phyloP scores from a whole-genome alignment of 2,888 invertebrate genomes.

The Habroteleia sp. region DNA sequence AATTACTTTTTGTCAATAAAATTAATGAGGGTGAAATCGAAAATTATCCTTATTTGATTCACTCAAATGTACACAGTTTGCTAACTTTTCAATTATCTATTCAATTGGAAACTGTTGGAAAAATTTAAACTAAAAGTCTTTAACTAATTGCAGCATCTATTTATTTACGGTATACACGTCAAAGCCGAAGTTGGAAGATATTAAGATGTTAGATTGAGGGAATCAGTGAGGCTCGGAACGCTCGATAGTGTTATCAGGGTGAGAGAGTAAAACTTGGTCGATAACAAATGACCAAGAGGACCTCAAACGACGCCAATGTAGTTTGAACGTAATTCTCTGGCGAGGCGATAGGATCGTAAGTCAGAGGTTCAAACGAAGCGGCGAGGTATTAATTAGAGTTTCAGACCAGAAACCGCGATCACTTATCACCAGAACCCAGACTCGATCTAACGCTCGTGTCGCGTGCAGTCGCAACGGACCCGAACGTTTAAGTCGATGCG shows the following conservation, averaged over 20 bases:
- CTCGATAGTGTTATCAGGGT: slow-evolving; percentile 62
- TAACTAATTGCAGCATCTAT: slow-evolving; percentile 5
- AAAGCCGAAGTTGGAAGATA: slow-evolving; percentile 24
- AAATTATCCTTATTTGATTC: too few species aligned
- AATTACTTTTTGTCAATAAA: too few species aligned
- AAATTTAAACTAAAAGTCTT: neutral
- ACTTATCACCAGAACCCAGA: slow-evolving; percentile 78
- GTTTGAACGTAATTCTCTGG: slow-evolving; percentile 76
- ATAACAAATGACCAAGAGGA: slow-evolving; percentile 76
- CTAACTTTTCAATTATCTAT: too few species aligned
- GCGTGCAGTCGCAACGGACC: slow-evolving; percentile 64
- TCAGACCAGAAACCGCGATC: slow-evolving; percentile 78
- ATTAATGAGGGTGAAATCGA: too few species aligned
- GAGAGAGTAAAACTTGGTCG: slow-evolving; percentile 69
- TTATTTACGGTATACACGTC: slow-evolving; percentile 22
- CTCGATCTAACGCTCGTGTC: slow-evolving; percentile 63
- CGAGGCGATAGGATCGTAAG: slow-evolving; percentile 77
- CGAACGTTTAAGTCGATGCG: slow-evolving; percentile 65
- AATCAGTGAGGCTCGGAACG: slow-evolving; percentile 45
- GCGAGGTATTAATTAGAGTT: slow-evolving; percentile 81
- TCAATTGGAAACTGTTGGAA: too few species aligned
- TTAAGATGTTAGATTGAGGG: slow-evolving; percentile 60
- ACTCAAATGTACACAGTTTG: too few species aligned
- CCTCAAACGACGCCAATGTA: slow-evolving; percentile 73
- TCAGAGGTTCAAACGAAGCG: slow-evolving; percentile 80